phyloP scores from a whole-genome alignment of 2,113 vertebrate species.

The Megatriorchis doriae region DNA sequence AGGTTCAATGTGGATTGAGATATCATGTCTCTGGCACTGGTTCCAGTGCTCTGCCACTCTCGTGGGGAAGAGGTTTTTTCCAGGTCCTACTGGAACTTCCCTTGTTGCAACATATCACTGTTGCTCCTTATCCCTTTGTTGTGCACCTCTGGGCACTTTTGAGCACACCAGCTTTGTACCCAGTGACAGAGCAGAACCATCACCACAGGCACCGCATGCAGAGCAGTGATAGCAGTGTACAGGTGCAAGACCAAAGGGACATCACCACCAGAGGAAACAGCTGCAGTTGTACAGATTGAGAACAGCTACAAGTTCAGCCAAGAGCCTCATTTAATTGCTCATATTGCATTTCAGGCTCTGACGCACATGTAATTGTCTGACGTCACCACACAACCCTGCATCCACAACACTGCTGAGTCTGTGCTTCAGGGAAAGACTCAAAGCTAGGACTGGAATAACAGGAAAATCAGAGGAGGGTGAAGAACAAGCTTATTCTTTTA shows the following conservation, averaged over 20 bases:
- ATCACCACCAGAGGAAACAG: neutral
- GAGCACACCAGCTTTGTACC: neutral
- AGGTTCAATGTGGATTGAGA: neutral
- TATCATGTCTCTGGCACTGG: neutral
- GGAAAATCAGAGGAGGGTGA: neutral
- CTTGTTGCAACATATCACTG: neutral
- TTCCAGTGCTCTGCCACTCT: neutral
- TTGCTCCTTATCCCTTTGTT: neutral
- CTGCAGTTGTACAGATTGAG: neutral
- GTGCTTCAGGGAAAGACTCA: neutral
- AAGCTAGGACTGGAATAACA: conserved; percentile 14
- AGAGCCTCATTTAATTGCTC: neutral
- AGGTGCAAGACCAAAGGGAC: neutral
- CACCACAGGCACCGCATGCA: fast-evolving
- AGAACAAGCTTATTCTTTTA: neutral
- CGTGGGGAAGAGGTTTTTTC: neutral
- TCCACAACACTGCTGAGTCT: neutral
- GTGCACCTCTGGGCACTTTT: neutral
- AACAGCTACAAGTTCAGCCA: neutral
- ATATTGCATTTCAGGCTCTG: neutral
- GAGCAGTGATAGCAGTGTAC: neutral
- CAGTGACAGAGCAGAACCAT: neutral
- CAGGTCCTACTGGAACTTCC: neutral
- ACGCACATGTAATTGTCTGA: neutral
- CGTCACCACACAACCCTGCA: neutral